Conservation (phyloP, 1,140 invertebrate genomes). For the Chelonus insularis region DNA sequence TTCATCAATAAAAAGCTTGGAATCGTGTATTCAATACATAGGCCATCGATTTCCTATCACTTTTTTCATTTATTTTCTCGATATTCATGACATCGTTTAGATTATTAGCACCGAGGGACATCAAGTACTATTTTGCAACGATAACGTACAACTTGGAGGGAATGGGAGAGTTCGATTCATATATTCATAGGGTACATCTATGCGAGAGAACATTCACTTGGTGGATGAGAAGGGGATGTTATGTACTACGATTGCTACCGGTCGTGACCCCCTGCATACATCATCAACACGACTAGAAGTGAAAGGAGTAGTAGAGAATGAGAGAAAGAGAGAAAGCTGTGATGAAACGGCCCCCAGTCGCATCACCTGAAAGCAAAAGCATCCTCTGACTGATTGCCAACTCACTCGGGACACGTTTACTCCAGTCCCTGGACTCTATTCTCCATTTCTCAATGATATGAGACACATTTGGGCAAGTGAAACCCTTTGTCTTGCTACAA, state of each 20-base stretch:
- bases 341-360: constrained; percentile 9
- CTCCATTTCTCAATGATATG: constrained; percentile 6
- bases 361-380: constrained; percentile 44
- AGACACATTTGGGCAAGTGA: too few species aligned
- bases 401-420: constrained; percentile 38
- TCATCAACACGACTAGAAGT: constrained; percentile 39
- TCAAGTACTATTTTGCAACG: constrained; percentile 35
- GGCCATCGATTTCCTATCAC: background rate
- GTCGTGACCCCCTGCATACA: constrained; percentile 53
- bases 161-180: constrained; percentile 47
- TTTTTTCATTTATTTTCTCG: too few species aligned
- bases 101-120: background rate
- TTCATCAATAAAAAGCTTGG: too few species aligned
- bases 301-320: constrained; percentile 43
- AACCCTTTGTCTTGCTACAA: too few species aligned
- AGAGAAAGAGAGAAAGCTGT: background rate
- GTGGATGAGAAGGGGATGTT: constrained; percentile 22
- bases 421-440: background rate
- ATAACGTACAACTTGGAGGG: constrained; percentile 40
- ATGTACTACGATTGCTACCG: constrained; percentile 48
- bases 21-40: too few species aligned
- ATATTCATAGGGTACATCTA: constrained; percentile 51
- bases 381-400: constrained; percentile 53
- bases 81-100: background rate
- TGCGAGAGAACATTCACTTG: constrained; percentile 8